Percentiles rank a stretch among this genome's conserved stretches.
Evolutionary conservation across 1,140 invertebrate genomes (phyloP).

Genomic region (Calliopsis andreniformis): DNA sequence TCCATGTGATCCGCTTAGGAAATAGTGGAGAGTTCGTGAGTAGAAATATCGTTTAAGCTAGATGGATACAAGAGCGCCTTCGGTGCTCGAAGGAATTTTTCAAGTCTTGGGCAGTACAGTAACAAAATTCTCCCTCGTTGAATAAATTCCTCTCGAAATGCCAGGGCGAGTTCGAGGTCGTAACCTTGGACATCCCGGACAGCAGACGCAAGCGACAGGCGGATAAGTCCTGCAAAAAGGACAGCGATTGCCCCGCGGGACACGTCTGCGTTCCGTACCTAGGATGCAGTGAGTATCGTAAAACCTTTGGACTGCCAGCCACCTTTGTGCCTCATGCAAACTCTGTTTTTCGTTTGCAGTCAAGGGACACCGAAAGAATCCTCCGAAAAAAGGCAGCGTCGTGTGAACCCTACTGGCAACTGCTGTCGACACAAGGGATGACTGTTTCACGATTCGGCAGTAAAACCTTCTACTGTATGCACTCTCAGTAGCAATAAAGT

Average conservation of each 20-base stretch:
- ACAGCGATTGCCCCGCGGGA: constrained; percentile 48
- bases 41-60: constrained; percentile 19
- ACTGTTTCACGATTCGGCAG: neutral
- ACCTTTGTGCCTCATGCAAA: neutral
- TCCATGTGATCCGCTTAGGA: constrained; percentile 58
- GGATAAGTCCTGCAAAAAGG: constrained; percentile 42
- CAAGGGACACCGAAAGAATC: constrained; percentile 26
- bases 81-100: no score
- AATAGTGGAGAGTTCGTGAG: constrained; percentile 53
- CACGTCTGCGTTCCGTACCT: constrained; percentile 39
- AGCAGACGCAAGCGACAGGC: constrained; percentile 41
- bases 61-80: no score
- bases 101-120: no score
- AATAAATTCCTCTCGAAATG: neutral
- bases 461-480: neutral
- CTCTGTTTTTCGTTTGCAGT: constrained; percentile 25
- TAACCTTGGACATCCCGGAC: constrained; percentile 59
- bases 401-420: neutral
- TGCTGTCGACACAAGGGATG: neutral
- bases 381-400: neutral
- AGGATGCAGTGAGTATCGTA: constrained; percentile 54
- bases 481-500: neutral
- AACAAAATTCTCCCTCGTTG: neutral
- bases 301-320: neutral
- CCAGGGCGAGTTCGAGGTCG: constrained; percentile 55